These are phyloP conservation scores for Clarias laeviceps DNA, from an alignment of 2,797 vertebrate genomes.

Conservation along the genomic window DNA sequence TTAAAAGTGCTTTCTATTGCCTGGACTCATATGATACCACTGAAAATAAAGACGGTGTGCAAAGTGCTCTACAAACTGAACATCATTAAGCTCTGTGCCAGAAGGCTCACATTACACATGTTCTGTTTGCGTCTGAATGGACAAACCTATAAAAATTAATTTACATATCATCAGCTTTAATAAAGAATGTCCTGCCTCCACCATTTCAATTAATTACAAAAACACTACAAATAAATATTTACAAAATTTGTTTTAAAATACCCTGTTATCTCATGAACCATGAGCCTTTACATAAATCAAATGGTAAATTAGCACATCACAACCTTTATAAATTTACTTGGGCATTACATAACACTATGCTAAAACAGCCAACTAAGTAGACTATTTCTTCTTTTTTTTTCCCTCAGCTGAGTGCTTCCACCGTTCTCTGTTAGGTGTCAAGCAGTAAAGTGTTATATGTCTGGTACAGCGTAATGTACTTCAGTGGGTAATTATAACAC, in stretches of 20 bases:
- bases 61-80: conserved; percentile 19
- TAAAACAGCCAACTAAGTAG: not conserved
- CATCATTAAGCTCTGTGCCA: not conserved
- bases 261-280: not conserved
- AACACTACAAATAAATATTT: no score
- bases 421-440: not conserved
- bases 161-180: not conserved
- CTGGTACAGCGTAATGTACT: conserved; percentile 12
- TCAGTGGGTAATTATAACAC: conserved; percentile 35
- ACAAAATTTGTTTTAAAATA: not conserved
- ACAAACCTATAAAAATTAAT: not conserved
- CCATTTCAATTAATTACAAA: no score
- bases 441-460: not conserved
- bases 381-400: not conserved
- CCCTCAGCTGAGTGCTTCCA: not conserved
- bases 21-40: not conserved
- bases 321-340: not conserved
- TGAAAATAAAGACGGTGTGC: not conserved
- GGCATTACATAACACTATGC: not conserved
- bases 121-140: not conserved
- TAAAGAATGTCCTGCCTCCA: not conserved
- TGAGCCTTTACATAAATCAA: not conserved
- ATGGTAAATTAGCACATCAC: not conserved
- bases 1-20: conserved; percentile 6
- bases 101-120: not conserved